These are phyloP conservation scores for Aspidiotus rigidus DNA, from an alignment of 2,888 invertebrate genomes.

Conservation along the genomic window DNA sequence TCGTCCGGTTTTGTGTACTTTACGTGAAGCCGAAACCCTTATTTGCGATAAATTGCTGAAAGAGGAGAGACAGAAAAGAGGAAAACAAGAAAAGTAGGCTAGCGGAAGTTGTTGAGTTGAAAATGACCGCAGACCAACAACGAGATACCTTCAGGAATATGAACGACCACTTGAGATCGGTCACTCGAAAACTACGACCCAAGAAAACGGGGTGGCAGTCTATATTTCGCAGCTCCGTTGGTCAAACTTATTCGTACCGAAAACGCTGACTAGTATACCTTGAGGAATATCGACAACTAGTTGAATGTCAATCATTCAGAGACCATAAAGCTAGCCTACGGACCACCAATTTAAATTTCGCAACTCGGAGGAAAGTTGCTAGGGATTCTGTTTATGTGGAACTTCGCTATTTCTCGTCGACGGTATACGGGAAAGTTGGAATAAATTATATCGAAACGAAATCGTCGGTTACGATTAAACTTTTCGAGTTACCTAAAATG, in stretches of 20 bases:
- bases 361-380: background rate
- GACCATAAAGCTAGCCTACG: background rate
- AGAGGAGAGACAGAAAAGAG: too few relatives aligned
- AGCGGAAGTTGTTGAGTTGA: too few relatives aligned
- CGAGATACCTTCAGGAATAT: too few relatives aligned
- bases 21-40: background rate
- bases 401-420: background rate
- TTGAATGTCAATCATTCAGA: conserved; percentile 4
- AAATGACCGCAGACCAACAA: too few relatives aligned
- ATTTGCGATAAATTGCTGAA: background rate
- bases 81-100: too few relatives aligned
- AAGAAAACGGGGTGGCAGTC: too few relatives aligned
- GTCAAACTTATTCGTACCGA: background rate
- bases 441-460: background rate
- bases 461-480: conserved; percentile 2
- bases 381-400: background rate
- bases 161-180: too few relatives aligned
- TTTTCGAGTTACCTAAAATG: background rate
- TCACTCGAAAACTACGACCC: too few relatives aligned
- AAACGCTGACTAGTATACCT: background rate
- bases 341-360: background rate
- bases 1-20: background rate
- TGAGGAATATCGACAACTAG: background rate
- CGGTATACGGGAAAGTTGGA: background rate
- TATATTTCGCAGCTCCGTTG: too few relatives aligned